These are phyloP conservation scores for Eledone cirrhosa DNA, from an alignment of 2,888 invertebrate species.

Conservation along the genomic window DNA sequence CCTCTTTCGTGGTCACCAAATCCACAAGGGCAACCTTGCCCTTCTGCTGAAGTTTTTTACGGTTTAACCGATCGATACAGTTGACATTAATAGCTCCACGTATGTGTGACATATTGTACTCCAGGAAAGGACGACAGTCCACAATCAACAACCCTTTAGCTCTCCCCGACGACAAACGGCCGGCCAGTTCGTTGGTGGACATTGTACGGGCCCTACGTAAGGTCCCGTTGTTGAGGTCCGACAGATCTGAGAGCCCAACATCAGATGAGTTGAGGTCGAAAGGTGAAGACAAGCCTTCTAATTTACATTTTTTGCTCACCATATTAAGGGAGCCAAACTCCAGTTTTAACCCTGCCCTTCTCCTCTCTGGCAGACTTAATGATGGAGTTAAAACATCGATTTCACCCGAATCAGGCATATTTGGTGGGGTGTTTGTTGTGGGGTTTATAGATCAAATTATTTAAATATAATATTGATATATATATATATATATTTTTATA, in stretches of 20 bases:
- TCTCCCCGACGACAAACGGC: conserved; percentile 41
- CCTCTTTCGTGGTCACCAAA: conserved; percentile 74
- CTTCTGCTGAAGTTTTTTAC: conserved; percentile 73
- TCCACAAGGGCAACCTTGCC: conserved; percentile 76
- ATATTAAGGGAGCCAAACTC: conserved; percentile 35
- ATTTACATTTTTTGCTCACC: conserved; percentile 47
- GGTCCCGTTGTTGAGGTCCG: background rate
- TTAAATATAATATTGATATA: background rate
- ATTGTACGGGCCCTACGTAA: conserved; percentile 40
- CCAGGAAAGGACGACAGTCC: conserved; percentile 77
- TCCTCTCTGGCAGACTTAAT: conserved; percentile 32
- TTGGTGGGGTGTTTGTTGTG: background rate
- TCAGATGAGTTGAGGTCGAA: conserved; percentile 31
- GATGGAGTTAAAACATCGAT: conserved; percentile 52
- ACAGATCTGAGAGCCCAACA: conserved; percentile 22
- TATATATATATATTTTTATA: background rate
- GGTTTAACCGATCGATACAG: conserved; percentile 77
- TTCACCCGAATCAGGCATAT: conserved; percentile 58
- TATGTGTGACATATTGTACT: conserved; percentile 77
- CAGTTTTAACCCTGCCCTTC: conserved; percentile 42
- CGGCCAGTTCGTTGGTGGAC: conserved; percentile 49
- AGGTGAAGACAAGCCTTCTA: conserved; percentile 45
- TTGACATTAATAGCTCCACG: conserved; percentile 75
- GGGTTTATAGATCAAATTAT: background rate
- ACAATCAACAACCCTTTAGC: conserved; percentile 68